Base-by-base conservation (phyloP, 2,888 invertebrate genomes). In the Mesorhabditis sp. region DNA sequence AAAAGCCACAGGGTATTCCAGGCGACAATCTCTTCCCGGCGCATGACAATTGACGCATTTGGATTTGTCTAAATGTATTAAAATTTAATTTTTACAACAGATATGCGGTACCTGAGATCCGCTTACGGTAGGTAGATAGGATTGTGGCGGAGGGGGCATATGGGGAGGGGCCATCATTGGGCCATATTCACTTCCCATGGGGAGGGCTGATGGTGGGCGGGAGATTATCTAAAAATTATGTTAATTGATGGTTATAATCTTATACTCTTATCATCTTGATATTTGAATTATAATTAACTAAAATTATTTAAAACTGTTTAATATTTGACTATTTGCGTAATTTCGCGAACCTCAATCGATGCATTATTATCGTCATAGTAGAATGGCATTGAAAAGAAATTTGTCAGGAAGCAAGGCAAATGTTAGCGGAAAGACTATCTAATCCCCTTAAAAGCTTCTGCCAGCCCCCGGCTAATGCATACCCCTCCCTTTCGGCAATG, bases 371-470 rank as follows among this genome's bases (percentile, higher is more conserved):
- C 28, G 28, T 28, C 58, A 50, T 50, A 50, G 58, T 50, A 50
- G 58, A 13, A 50, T 10, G 58, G 58, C 58, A 50, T 50, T 50
- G 58, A 50, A 50, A 50, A 50, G 58, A 50, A 50, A 50, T 13
- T 28, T 28, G 28, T 13, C 7, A 50, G n/a, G 58, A 50, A 50
- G 58, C 58, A 50, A 50, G 58, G 7, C 58, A 13, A 13, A 50
- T 50, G 58, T 10, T 10, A 50, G n/a, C n/a, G 58, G 58, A 50
- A 50, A 50, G 58, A n/a, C 7, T 50, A 13, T 50, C 10, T 10
- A 10, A 50, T 50, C 58, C 58, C 7, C n/a, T 50, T 50, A 13
- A 50, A 50, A n/a, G 58, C 58, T 50, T 50, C n/a, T 50, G n/a
- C 58, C n/a, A 50, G n/a, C 7, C 58, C 58, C n/a, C 7, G n/a